These are phyloP conservation scores for Allacma fusca DNA, from an alignment of 2,888 invertebrate species.

Conservation along the genomic window DNA sequence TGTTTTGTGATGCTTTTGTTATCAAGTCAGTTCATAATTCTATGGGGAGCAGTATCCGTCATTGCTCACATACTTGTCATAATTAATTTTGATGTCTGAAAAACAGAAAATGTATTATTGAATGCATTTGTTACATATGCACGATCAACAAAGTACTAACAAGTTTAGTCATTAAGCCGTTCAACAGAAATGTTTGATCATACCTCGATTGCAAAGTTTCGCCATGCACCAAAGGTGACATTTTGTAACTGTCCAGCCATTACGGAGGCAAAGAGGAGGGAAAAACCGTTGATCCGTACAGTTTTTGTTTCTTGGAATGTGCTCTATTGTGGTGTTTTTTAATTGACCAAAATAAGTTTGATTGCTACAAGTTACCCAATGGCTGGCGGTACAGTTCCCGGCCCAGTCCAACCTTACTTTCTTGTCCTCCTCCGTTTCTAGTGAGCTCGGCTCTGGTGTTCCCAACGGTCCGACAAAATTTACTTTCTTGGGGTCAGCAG, in stretches of 20 bases:
- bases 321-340: conserved; percentile 33
- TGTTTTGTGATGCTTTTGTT: no score
- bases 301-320: not conserved
- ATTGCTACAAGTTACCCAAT: conserved; percentile 49
- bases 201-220: conserved; percentile 47
- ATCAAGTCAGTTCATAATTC: no score
- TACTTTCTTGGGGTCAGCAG: no score
- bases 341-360: conserved; percentile 47
- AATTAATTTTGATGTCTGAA: conserved; percentile 24
- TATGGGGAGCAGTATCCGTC: conserved; percentile 29
- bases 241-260: conserved; percentile 49
- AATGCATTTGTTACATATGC: no score
- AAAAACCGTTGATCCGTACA: conserved; percentile 20
- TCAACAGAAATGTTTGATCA: no score
- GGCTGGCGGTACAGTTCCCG: conserved; percentile 45
- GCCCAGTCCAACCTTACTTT: conserved; percentile 48
- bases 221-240: conserved; percentile 57
- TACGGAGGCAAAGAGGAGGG: conserved; percentile 45
- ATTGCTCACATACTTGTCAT: conserved; percentile 34
- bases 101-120: not conserved
- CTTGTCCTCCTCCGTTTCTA: conserved; percentile 39
- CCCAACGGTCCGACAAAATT: no score
- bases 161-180: no score
- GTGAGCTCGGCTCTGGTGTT: conserved; percentile 19
- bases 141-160: no score